Evolutionary conservation across 2,888 invertebrate species (phyloP), one percentile per base, ranked within the genome.

Genomic region (Oxycera nigricornis): DNA sequence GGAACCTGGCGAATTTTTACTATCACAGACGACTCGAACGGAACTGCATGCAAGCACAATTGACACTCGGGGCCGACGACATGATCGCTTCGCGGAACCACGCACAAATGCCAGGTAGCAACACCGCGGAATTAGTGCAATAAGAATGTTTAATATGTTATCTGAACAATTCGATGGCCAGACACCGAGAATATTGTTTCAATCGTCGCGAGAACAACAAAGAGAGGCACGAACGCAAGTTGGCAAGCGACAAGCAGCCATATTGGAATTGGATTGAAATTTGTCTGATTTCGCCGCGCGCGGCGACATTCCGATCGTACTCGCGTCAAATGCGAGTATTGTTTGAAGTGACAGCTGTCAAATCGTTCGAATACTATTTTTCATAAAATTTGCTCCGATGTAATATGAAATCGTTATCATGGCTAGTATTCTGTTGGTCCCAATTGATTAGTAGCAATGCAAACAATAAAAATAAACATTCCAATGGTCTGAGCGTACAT

Each of bases 211-310:
- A 26, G 14, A 50, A 77, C 75, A 75, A 76, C 74, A 77, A 77
- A 76, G 73, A 76, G 76, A 77, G 72, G 72, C 75, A 75, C 75
- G 76, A 74, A 72, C 73, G 46, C 75, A 79, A 79, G 77, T 79
- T 79, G 77, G 77, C 77, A 79, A 79, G 78, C 77, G 74, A 78
- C 73, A 75, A 76, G 79, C 78, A 79, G 81, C 81, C 81, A 81
- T 81, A 77, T 81, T 81, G 79, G 78, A 76, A 77, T 76, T 73
- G 55, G 67, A 57, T 41, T 68, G 75, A 73, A 75, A 79, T 77
- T 79, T 67, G 67, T 67, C 67, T 79, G 78, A 72, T 35, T n/a
- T 73, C 50, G 75, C 72, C 57, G 39, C 39, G 14, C 22, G 20
- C 55, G 35, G 74, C 68, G 74, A 80, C 80, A 79, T 79, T 79